Conservation (phyloP, 2,888 invertebrate species). For the Argynnis bischoffii region DNA sequence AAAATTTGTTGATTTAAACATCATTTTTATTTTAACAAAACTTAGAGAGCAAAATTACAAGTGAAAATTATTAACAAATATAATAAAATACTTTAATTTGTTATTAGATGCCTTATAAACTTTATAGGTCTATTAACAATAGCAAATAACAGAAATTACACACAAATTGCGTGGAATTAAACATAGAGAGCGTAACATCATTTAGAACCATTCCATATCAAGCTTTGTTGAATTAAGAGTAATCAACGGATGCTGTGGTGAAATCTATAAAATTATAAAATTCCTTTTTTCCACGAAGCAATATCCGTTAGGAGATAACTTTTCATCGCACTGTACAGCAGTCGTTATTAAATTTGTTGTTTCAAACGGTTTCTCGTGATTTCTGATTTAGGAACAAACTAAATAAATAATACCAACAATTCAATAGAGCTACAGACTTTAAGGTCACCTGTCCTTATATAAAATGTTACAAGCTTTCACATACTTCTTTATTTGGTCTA, state of each 20-base stretch:
- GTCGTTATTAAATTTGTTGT: slow-evolving; percentile 18
- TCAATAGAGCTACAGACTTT: neutral
- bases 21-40: too few relatives aligned
- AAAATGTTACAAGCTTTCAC: neutral
- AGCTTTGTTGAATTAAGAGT: neutral
- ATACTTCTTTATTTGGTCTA: neutral
- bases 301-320: slow-evolving; percentile 13
- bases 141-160: too few relatives aligned
- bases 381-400: slow-evolving; percentile 7
- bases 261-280: slow-evolving; percentile 18
- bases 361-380: slow-evolving; percentile 8
- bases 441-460: slow-evolving; percentile 11
- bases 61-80: too few relatives aligned
- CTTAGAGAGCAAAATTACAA: too few relatives aligned
- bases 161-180: too few relatives aligned
- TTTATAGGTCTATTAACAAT: too few relatives aligned
- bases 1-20: too few relatives aligned
- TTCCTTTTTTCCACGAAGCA: slow-evolving; percentile 11
- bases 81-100: too few relatives aligned
- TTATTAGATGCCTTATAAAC: too few relatives aligned
- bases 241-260: neutral
- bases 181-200: too few relatives aligned
- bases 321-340: slow-evolving; percentile 2
- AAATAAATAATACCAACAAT: slow-evolving; percentile 1
- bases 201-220: neutral